Evolutionary conservation across 2,113 vertebrate genomes (phyloP).

Genomic region (Calonectris borealis): DNA sequence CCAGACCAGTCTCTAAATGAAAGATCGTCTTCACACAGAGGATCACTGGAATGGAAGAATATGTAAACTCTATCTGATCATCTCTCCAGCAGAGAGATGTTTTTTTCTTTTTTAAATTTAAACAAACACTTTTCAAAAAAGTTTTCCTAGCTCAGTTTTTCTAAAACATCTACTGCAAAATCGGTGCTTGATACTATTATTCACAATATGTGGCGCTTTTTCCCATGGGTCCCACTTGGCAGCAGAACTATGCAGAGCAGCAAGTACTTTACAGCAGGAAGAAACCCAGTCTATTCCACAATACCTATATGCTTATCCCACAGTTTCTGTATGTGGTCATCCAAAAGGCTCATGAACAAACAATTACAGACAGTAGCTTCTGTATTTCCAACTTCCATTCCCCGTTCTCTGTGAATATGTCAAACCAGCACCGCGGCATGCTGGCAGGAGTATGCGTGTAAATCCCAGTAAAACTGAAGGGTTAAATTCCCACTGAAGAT

Average conservation of each 20-base stretch:
- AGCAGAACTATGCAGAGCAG: neutral
- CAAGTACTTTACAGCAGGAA: neutral
- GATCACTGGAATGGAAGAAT: neutral
- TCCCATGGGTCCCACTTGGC: neutral
- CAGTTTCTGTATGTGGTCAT: neutral
- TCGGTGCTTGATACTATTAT: neutral
- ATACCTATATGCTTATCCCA: neutral
- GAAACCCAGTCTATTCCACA: neutral
- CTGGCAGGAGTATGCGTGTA: neutral
- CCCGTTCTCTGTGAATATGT: neutral
- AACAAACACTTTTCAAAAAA: neutral
- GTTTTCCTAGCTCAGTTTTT: neutral
- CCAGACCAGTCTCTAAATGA: neutral
- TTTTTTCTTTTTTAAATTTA: neutral
- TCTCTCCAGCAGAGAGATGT: neutral
- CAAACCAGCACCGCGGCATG: fast-evolving
- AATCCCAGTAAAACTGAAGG: neutral
- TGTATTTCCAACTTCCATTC: neutral
- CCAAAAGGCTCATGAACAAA: neutral
- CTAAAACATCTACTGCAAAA: neutral
- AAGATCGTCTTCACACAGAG: neutral
- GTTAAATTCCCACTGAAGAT: neutral
- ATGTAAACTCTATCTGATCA: neutral
- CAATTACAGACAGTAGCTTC: neutral
- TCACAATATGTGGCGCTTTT: neutral